Base-by-base conservation (phyloP, 2,888 invertebrate species). In the Phyto melanocephala region DNA sequence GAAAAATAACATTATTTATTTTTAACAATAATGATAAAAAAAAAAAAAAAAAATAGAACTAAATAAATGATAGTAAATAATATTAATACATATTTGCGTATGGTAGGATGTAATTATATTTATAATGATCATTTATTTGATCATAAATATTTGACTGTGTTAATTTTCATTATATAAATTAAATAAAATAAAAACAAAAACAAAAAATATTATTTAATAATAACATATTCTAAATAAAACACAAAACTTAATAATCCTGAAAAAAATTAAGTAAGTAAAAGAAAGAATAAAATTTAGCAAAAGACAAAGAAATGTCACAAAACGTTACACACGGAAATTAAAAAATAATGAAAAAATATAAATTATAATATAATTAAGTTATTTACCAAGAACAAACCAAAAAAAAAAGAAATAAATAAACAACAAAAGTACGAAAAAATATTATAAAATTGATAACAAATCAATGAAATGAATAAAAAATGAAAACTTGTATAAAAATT, bases 111-210 rank as follows among this genome's bases (percentile, higher is more conserved):
- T 75, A 82, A 82, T 79, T 75, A 76, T 60, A 71, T 28, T 28
- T 28, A 28, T 62, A 45, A 85, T 85, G 87, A 87, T 89, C 88
- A 89, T 88, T 88, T 88, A 87, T 88, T 90, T 90, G 90, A 90
- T 90, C 90, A 87, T 87, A 89, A 89, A 90, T 90, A 90, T 90
- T 90, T 90, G 90, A 90, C 90, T 90, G 90, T 90, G 90, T 90
- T 90, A 90, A 90, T 90, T 82, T 90, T 90, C 90, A 88, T 90
- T 90, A 88, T 87, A 86, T 85, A 86, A 83, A 83, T 82, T 80
- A 87, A 87, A 87, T 86, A 87, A 86, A 85, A 84, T 65, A 63
- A 40, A 65, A 84, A 15, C 56, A 47, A 56, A 82, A 72, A 40
- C 15, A 58, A 47, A 7, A 84, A 71, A 71, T 75, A 82, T 84